A percentile compares a stretch with the other conserved stretches of the same genome.
Conservation (phyloP, 2,888 invertebrate genomes). For the Lagria hirta region DNA sequence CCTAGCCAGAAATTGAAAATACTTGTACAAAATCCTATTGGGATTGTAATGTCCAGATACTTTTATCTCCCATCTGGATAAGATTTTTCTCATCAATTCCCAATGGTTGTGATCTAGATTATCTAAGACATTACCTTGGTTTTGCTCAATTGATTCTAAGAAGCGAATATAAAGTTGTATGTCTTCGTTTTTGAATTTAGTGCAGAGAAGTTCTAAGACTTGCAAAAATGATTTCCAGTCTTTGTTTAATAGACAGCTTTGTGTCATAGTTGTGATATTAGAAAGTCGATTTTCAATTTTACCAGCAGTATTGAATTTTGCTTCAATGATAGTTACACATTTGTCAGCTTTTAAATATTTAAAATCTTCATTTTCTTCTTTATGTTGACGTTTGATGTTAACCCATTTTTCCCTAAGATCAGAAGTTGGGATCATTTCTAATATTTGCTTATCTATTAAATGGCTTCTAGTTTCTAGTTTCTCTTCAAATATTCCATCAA, state of each 20-base stretch:
- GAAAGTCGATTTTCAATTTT: neutral
- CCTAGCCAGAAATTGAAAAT: too few relatives aligned
- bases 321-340: conserved; percentile 1
- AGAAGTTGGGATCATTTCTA: neutral
- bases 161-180: neutral
- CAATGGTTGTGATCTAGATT: neutral
- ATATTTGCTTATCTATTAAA: neutral
- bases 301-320: neutral
- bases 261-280: neutral
- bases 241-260: neutral
- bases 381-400: neutral
- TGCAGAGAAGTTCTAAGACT: neutral
- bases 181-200: conserved; percentile 2
- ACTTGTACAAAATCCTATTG: too few relatives aligned
- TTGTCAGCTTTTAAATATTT: conserved; percentile 2
- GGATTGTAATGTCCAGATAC: too few relatives aligned
- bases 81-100: conserved; percentile 1
- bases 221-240: neutral
- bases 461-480: neutral
- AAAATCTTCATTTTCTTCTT: neutral
- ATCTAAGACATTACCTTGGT: neutral
- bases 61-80: neutral
- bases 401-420: conserved; percentile 8
- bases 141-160: neutral
- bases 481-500: conserved; percentile 2